Evolutionary conservation across 2,888 invertebrate genomes (phyloP).

Genomic region (Spodoptera littoralis): DNA sequence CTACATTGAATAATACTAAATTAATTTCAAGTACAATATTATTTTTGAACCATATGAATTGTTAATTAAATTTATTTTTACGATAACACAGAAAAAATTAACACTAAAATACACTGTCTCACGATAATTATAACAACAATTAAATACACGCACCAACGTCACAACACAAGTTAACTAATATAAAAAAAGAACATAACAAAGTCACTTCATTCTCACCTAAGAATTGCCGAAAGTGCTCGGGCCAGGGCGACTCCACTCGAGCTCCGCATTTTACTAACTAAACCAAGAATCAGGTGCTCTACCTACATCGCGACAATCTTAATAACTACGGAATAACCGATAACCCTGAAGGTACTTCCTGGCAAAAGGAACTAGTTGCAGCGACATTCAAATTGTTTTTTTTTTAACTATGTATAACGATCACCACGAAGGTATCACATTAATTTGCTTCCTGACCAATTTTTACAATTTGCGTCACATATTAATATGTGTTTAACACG

Average conservation of each 20-base stretch:
- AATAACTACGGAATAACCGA: slow-evolving; percentile 67
- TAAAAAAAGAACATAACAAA: background rate
- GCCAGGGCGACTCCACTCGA: slow-evolving; percentile 77
- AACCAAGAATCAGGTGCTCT: slow-evolving; percentile 65
- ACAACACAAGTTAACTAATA: background rate
- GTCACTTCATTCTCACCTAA: slow-evolving; percentile 69
- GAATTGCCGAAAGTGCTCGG: slow-evolving; percentile 71
- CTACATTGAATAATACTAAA: no score
- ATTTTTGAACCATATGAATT: no score
- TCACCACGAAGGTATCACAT: no score
- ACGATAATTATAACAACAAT: background rate
- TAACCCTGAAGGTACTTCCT: slow-evolving; percentile 65
- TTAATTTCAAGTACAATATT: no score
- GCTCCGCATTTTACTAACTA: slow-evolving; percentile 81
- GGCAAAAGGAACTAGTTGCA: slow-evolving; percentile 53
- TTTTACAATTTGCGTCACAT: no score
- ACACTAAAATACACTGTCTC: slow-evolving; percentile 12
- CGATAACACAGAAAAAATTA: background rate
- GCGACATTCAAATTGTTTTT: slow-evolving; percentile 35
- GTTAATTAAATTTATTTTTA: no score
- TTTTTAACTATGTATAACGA: no score
- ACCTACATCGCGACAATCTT: slow-evolving; percentile 65
- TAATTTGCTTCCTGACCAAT: no score
- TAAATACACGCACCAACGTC: slow-evolving; percentile 2
- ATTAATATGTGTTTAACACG: no score